phyloP scores from a whole-genome alignment of 1,140 invertebrate genomes.

The Goniozus legneri region DNA sequence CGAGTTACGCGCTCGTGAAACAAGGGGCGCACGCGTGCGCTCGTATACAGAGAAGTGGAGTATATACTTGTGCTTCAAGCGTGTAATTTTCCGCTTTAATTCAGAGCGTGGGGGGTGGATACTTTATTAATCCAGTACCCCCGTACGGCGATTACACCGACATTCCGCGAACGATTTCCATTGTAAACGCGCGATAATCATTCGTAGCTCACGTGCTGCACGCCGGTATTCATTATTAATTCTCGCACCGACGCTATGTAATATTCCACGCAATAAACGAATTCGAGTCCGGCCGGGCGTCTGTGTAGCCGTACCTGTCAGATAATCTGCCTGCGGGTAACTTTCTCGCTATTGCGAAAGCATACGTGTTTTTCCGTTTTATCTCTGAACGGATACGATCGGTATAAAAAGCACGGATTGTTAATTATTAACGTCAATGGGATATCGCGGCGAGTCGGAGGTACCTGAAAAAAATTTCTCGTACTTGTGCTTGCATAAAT shows the following conservation, averaged over 20 bases:
- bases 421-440: too few species aligned
- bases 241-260: constrained; percentile 14
- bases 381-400: too few species aligned
- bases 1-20: constrained; percentile 9
- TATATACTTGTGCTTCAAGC: background rate
- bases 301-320: too few species aligned
- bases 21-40: background rate
- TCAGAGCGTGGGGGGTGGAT: constrained; percentile 2
- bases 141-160: constrained; percentile 18
- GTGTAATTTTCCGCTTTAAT: constrained; percentile 11
- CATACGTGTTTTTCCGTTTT: too few species aligned
- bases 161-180: constrained; percentile 18
- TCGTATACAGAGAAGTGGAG: background rate
- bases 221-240: constrained; percentile 24
- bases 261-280: constrained; percentile 28
- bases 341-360: too few species aligned
- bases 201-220: constrained; percentile 1
- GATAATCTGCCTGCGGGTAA: too few species aligned
- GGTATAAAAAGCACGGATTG: too few species aligned
- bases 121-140: constrained; percentile 18
- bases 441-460: too few species aligned
- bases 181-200: constrained; percentile 25
- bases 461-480: too few species aligned
- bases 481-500: too few species aligned
- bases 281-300: constrained; percentile 7